These are phyloP conservation scores for Hemaris fuciformis DNA, from an alignment of 2,888 invertebrate genomes.

Conservation along the genomic window DNA sequence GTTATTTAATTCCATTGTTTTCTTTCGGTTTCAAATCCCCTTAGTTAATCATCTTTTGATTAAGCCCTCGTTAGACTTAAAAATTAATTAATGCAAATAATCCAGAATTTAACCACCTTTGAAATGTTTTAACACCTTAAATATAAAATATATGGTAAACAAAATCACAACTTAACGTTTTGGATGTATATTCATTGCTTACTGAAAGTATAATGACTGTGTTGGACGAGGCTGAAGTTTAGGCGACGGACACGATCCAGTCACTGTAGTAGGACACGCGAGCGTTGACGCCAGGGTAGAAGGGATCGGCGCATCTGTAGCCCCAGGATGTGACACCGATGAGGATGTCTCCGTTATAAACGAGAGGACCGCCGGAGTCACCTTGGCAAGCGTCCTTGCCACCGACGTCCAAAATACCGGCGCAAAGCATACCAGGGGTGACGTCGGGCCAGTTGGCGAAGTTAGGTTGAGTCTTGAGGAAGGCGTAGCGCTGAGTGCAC, in stretches of 20 bases:
- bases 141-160: too few species aligned
- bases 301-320: constrained; percentile 68
- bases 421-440: constrained; percentile 58
- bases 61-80: too few species aligned
- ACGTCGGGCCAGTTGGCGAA: constrained; percentile 37
- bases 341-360: constrained; percentile 58
- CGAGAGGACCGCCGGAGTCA: constrained; percentile 80
- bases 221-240: too few species aligned
- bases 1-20: too few species aligned
- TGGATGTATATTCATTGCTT: too few species aligned
- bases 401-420: constrained; percentile 61
- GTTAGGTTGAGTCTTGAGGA: constrained; percentile 36
- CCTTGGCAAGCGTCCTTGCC: constrained; percentile 74
- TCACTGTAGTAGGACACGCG: constrained; percentile 60
- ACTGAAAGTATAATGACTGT: too few species aligned
- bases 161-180: too few species aligned
- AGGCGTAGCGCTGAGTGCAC: constrained; percentile 53
- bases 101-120: too few species aligned
- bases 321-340: constrained; percentile 83
- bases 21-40: too few species aligned
- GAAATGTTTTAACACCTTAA: too few species aligned
- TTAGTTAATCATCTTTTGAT: too few species aligned
- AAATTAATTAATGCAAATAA: too few species aligned
- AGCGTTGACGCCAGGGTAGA: constrained; percentile 78
- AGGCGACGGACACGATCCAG: constrained; percentile 60